Conservation (phyloP, 2,797 vertebrate species). For the Paedocypris micromegethes region DNA sequence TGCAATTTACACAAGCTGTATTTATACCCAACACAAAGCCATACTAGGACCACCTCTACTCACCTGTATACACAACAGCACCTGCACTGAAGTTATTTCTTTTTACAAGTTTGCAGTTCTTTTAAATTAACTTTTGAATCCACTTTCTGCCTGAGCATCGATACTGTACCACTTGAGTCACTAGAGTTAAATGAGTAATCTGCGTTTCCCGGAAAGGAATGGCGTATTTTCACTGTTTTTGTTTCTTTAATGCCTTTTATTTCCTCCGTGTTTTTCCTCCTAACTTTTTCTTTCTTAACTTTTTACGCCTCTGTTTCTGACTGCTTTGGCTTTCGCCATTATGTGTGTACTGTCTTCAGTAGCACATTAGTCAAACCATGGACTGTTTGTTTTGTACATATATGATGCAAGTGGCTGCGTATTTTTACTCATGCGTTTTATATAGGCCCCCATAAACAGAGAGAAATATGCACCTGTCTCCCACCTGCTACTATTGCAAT, state of each 20-base stretch:
- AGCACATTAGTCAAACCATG: slow-evolving; percentile 6
- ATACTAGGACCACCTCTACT: slow-evolving; percentile 26
- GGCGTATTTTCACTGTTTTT: slow-evolving; percentile 49
- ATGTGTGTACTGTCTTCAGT: neutral
- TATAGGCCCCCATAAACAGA: slow-evolving; percentile 33
- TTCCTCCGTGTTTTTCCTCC: slow-evolving; percentile 5
- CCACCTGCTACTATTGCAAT: slow-evolving; percentile 36
- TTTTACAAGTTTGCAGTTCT: too few relatives aligned
- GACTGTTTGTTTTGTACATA: too few relatives aligned
- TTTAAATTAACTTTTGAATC: neutral
- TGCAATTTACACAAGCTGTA: slow-evolving; percentile 43
- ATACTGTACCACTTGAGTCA: slow-evolving; percentile 48
- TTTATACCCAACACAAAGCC: slow-evolving; percentile 45
- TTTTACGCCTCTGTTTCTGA: neutral
- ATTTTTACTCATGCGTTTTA: slow-evolving; percentile 22
- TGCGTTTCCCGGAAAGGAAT: slow-evolving; percentile 45
- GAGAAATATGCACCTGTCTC: slow-evolving; percentile 23
- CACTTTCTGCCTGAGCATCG: slow-evolving; percentile 14
- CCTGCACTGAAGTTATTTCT: too few relatives aligned
- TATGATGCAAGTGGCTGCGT: slow-evolving; percentile 1
- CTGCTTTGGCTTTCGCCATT: neutral
- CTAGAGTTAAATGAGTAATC: slow-evolving; percentile 51
- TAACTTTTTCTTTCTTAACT: slow-evolving; percentile 4
- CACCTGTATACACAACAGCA: slow-evolving; percentile 2
- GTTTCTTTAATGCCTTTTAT: slow-evolving; percentile 5